Evolutionary conservation across 2,888 invertebrate species (phyloP).

Genomic region (Parascotia fuliginaria): DNA sequence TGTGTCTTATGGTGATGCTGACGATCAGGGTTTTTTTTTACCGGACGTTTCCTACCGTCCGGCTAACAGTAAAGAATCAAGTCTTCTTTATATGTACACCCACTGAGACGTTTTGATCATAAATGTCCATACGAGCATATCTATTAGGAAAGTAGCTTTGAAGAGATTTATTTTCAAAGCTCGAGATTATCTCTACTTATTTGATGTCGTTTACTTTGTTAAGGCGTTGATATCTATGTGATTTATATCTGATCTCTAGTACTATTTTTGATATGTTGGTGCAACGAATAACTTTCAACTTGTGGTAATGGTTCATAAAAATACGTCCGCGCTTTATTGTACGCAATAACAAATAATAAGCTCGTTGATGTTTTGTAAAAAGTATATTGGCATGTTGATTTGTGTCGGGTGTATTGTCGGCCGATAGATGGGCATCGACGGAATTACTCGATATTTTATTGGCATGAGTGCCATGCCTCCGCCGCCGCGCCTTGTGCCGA

Average conservation of each 20-base stretch:
- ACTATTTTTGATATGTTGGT: constrained; percentile 10
- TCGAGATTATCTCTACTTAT: constrained; percentile 15
- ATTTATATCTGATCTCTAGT: constrained; percentile 19
- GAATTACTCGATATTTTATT: constrained; percentile 62
- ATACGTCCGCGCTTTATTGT: constrained; percentile 25
- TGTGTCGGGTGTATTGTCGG: constrained; percentile 45
- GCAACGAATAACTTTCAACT: constrained; percentile 9
- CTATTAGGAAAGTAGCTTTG: constrained; percentile 37
- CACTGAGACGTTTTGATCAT: constrained; percentile 40
- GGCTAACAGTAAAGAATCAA: constrained; percentile 60
- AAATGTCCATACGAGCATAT: constrained; percentile 33
- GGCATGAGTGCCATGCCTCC: constrained; percentile 38
- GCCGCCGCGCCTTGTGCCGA: too few species aligned
- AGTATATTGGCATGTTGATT: constrained; percentile 49
- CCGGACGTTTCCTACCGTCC: constrained; percentile 73
- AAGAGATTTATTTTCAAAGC: constrained; percentile 27
- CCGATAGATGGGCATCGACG: constrained; percentile 57
- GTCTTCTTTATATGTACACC: constrained; percentile 54
- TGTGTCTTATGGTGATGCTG: constrained; percentile 84
- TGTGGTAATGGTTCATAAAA: constrained; percentile 15
- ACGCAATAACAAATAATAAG: constrained; percentile 34
- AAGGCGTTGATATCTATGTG: constrained; percentile 9
- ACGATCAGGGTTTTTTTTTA: constrained; percentile 79
- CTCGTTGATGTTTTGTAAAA: constrained; percentile 41
- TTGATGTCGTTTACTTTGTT: constrained; percentile 18